A percentile compares a stretch with the other conserved stretches of the same genome.
These are phyloP conservation scores for Hydraecia micacea DNA, from an alignment of 2,888 invertebrate species.

Conservation along the genomic window DNA sequence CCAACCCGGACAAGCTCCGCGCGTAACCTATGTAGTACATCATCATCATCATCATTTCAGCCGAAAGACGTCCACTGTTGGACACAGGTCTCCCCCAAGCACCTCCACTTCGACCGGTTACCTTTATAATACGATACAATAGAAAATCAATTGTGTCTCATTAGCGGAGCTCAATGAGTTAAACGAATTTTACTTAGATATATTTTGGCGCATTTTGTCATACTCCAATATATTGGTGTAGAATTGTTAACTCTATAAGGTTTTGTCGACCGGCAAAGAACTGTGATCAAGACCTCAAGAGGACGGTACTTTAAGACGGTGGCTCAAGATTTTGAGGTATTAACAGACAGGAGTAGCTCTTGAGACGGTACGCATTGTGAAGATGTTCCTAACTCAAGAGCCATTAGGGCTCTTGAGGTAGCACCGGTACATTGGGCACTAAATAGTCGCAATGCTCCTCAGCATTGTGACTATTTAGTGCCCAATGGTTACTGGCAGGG, in stretches of 20 bases:
- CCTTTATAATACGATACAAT: too few species aligned
- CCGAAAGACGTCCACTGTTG: too few species aligned
- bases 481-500: background rate
- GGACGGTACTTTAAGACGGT: constrained; percentile 1
- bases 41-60: too few species aligned
- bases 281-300: constrained; percentile 18
- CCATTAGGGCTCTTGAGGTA: too few species aligned
- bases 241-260: background rate
- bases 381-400: constrained; percentile 11
- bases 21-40: too few species aligned
- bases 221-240: background rate
- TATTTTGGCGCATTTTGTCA: background rate
- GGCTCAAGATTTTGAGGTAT: constrained; percentile 24
- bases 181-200: background rate
- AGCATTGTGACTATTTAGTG: background rate
- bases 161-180: background rate
- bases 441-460: background rate
- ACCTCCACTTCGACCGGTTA: too few species aligned
- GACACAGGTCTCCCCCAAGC: too few species aligned
- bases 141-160: too few species aligned
- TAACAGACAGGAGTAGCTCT: constrained; percentile 24
- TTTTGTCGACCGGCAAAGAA: background rate
- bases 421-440: background rate
- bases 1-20: too few species aligned
- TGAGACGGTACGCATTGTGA: constrained; percentile 20